These are phyloP conservation scores for Vidua macroura DNA, from an alignment of 2,113 vertebrate genomes.

Conservation along the genomic window DNA sequence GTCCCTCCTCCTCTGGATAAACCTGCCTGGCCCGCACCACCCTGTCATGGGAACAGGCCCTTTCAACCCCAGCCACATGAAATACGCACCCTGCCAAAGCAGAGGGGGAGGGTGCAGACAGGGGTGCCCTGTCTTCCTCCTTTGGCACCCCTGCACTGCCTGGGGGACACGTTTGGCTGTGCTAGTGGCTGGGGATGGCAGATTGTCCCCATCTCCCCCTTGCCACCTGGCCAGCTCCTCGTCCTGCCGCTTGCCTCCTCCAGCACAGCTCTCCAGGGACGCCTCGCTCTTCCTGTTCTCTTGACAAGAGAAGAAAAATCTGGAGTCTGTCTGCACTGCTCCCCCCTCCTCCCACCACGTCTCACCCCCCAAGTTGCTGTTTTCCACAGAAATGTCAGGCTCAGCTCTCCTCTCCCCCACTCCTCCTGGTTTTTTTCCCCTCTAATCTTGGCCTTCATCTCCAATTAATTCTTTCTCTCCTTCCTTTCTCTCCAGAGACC, in stretches of 20 bases:
- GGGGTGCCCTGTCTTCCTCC: neutral
- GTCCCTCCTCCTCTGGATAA: slow-evolving; percentile 67
- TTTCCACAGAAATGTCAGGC: slow-evolving; percentile 57
- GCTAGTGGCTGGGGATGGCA: neutral
- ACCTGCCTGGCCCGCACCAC: slow-evolving; percentile 61
- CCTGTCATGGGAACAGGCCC: slow-evolving; percentile 58
- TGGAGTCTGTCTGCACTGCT: slow-evolving; percentile 10
- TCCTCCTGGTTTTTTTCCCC: neutral
- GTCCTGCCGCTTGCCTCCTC: neutral
- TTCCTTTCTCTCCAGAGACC: slow-evolving; percentile 81
- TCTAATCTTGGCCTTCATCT: slow-evolving; percentile 31
- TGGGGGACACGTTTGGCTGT: neutral
- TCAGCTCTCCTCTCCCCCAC: slow-evolving; percentile 6
- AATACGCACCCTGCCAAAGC: slow-evolving; percentile 32
- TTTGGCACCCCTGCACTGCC: neutral
- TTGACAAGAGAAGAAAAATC: slow-evolving; percentile 52
- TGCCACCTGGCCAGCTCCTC: slow-evolving; percentile 1
- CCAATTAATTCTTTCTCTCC: slow-evolving; percentile 44
- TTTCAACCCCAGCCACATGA: slow-evolving; percentile 56
- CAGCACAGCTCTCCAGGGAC: neutral
- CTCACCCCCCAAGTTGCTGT: slow-evolving; percentile 58
- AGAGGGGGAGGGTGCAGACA: neutral
- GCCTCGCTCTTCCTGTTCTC: slow-evolving; percentile 47
- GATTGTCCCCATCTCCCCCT: neutral
- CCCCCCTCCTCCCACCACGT: slow-evolving; percentile 24